A percentile compares a stretch with the other conserved stretches of the same genome.
Evolutionary conservation across 2,797 vertebrate species (phyloP).

Genomic region (Emydoidea blandingii): DNA sequence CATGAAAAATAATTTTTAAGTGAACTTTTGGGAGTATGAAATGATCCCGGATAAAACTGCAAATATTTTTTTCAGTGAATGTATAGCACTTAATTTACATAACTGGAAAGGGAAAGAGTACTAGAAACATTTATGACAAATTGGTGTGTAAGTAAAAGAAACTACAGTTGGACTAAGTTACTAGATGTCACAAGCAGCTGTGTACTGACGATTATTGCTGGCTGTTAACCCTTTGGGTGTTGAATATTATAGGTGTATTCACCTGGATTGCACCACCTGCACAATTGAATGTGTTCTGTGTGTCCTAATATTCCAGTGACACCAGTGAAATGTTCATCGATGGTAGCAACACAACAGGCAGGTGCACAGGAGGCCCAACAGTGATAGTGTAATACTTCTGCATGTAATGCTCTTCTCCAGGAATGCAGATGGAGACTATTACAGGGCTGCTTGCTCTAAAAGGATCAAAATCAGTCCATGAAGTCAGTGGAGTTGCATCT

Average conservation of each 20-base stretch:
- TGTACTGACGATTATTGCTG: constrained; percentile 40
- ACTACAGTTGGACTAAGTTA: no score
- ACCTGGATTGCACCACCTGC: not conserved
- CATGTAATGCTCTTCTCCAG: constrained; percentile 16
- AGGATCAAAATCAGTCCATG: constrained; percentile 20
- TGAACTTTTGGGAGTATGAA: not conserved
- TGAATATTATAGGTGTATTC: not conserved
- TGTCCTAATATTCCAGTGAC: not conserved
- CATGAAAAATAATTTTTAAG: not conserved
- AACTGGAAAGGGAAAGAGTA: no score
- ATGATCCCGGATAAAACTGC: no score
- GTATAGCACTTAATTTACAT: no score
- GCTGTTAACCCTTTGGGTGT: constrained; percentile 40
- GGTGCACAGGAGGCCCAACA: not conserved
- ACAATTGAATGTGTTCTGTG: not conserved
- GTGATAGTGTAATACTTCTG: not conserved
- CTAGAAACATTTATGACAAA: no score
- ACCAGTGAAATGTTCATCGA: not conserved
- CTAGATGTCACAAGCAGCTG: not conserved
- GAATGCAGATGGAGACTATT: constrained; percentile 20
- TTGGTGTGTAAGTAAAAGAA: no score
- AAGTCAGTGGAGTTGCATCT: not conserved
- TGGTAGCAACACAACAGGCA: not conserved
- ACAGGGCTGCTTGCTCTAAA: constrained; percentile 23
- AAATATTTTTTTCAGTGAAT: no score